These are phyloP conservation scores for Malaclemys terrapin DNA, from an alignment of 2,113 vertebrate species.

Conservation along the genomic window DNA sequence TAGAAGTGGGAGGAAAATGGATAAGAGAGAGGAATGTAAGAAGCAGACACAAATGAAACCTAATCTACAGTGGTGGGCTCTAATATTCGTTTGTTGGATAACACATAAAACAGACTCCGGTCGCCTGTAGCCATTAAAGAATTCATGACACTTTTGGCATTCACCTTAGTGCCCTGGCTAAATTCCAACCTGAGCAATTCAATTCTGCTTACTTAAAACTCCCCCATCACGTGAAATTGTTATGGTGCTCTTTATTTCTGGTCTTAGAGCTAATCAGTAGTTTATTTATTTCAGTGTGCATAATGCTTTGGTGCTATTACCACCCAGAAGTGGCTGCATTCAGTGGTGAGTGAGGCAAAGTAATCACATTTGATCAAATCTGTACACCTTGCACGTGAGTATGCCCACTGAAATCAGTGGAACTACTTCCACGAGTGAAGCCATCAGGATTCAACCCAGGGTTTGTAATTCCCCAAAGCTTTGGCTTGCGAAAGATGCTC, in stretches of 20 bases:
- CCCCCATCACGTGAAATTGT: background rate
- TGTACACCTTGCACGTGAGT: background rate
- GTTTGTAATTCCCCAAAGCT: background rate
- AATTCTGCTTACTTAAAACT: background rate
- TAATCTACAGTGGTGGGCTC: background rate
- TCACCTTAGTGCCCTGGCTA: background rate
- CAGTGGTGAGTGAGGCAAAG: background rate
- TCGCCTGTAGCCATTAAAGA: background rate
- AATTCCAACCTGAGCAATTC: background rate
- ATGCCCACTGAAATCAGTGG: background rate
- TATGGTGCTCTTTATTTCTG: background rate
- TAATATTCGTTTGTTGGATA: background rate
- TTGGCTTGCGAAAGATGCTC: background rate
- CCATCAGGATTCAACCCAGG: background rate
- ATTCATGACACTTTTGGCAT: background rate
- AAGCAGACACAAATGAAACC: background rate
- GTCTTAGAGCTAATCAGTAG: background rate
- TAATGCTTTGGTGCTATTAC: background rate
- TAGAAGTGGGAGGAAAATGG: conserved; percentile 53
- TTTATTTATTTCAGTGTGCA: background rate
- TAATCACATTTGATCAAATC: background rate
- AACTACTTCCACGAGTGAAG: background rate
- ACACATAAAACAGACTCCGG: background rate
- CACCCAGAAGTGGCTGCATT: background rate
- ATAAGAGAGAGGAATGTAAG: background rate